phyloP scores from a whole-genome alignment of 2,113 vertebrate species.

The Alligator mississippiensis region DNA sequence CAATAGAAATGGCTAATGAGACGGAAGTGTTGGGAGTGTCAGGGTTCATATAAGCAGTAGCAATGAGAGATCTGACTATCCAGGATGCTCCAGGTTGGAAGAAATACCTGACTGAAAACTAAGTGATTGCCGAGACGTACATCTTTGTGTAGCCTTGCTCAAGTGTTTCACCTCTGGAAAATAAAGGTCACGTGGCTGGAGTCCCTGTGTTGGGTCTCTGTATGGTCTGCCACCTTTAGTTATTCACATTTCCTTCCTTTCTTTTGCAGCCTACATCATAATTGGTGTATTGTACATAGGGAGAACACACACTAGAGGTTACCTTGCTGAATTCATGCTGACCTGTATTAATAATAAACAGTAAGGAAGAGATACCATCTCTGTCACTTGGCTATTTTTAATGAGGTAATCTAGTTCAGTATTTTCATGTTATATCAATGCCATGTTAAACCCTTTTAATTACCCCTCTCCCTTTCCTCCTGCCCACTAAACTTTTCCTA shows the following conservation, averaged over 20 bases:
- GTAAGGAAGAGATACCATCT: not conserved
- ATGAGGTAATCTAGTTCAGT: not conserved
- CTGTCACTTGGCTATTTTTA: not conserved
- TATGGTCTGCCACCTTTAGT: accelerated
- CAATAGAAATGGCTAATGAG: not conserved
- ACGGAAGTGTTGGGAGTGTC: not conserved
- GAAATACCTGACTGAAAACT: not conserved
- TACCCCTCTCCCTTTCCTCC: not conserved
- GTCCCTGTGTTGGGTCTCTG: not conserved
- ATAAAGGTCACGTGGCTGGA: not conserved
- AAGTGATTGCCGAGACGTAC: not conserved
- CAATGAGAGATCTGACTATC: not conserved
- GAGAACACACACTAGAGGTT: accelerated
- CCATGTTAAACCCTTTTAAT: not conserved
- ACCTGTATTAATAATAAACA: accelerated
- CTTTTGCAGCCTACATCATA: not conserved
- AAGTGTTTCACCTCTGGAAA: not conserved
- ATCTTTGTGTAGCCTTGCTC: not conserved
- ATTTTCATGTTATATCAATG: not conserved
- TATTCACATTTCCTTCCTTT: not conserved
- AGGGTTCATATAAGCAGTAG: no score
- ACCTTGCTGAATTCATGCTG: not conserved
- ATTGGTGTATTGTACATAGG: not conserved
- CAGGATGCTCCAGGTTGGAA: not conserved
- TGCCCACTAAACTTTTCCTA: not conserved